phyloP scores from a whole-genome alignment of 2,797 vertebrate genomes.

The Coracias cyanogaster region DNA sequence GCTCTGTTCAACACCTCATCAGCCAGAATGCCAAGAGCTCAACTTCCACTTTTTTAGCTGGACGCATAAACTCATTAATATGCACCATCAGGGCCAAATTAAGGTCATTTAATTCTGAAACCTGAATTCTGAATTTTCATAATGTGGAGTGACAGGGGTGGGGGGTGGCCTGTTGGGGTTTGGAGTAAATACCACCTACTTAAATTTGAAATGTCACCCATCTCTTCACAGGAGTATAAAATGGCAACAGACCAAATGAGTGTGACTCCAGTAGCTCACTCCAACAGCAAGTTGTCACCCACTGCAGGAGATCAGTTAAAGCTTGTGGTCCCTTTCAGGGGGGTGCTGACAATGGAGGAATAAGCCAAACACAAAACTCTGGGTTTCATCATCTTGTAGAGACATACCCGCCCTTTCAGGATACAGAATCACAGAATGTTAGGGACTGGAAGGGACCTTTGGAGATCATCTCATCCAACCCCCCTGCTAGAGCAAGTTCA shows the following conservation, averaged over 20 bases:
- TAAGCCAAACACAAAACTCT: background rate
- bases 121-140: background rate
- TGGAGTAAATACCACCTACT: background rate
- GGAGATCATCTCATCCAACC: too few relatives aligned
- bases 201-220: background rate
- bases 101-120: background rate
- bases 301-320: background rate
- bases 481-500: too few relatives aligned
- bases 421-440: background rate
- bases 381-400: background rate
- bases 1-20: background rate
- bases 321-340: background rate
- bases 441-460: too few relatives aligned
- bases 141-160: background rate
- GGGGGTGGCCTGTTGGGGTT: background rate
- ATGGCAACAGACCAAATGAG: background rate
- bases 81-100: background rate
- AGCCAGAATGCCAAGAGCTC: background rate
- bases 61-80: background rate
- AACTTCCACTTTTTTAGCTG: background rate
- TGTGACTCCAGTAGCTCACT: background rate
- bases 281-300: background rate
- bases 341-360: background rate
- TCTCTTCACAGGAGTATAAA: background rate
- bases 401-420: background rate